These are phyloP conservation scores for Epinephelus lanceolatus DNA, from an alignment of 2,113 vertebrate species.

Conservation along the genomic window DNA sequence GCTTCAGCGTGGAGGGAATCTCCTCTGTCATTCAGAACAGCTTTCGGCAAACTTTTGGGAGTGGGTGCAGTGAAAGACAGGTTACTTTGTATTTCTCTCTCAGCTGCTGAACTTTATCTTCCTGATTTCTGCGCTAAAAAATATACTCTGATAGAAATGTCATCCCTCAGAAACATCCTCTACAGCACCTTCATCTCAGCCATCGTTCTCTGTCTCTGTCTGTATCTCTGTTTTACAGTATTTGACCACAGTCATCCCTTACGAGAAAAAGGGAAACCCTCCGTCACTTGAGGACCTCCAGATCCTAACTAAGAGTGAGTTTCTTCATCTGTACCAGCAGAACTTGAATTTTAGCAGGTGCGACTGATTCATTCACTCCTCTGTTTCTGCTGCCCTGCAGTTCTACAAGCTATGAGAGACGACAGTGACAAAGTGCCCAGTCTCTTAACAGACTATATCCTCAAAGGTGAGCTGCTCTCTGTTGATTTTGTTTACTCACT, in stretches of 20 bases:
- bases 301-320: conserved; percentile 95
- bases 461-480: conserved; percentile 88
- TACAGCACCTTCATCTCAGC: background rate
- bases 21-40: conserved; percentile 98
- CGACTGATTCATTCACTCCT: conserved; percentile 12
- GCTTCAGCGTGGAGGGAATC: conserved; percentile 98
- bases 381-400: conserved; percentile 73
- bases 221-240: conserved; percentile 82
- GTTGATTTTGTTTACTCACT: background rate
- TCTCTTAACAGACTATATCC: conserved; percentile 97
- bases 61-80: conserved; percentile 94
- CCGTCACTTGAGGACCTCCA: conserved; percentile 96
- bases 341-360: background rate
- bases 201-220: background rate
- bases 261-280: conserved; percentile 93
- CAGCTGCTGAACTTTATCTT: background rate
- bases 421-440: conserved; percentile 96
- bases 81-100: conserved; percentile 82
- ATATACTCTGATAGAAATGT: background rate
- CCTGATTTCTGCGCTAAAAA: background rate
- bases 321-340: background rate
- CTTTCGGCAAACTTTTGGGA: conserved; percentile 97
- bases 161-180: background rate
- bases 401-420: conserved; percentile 96
- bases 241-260: conserved; percentile 97